A percentile compares a stretch with the other conserved stretches of the same genome.
These are phyloP conservation scores for Tachystola acroxantha DNA, from an alignment of 2,888 invertebrate species.

Conservation along the genomic window DNA sequence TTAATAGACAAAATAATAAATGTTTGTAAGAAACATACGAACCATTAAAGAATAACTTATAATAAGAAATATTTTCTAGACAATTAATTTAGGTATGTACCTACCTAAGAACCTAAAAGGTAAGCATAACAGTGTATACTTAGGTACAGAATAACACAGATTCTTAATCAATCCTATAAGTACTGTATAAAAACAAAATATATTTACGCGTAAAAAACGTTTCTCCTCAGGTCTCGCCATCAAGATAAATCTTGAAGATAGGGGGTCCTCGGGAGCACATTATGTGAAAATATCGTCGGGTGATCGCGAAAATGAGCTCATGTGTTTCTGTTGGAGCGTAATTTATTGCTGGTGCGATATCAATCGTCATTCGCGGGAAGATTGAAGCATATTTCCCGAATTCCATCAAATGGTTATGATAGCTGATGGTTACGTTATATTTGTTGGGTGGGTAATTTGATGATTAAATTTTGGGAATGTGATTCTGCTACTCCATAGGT, in stretches of 20 bases:
- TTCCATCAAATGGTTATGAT: background rate
- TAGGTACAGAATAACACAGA: too few species aligned
- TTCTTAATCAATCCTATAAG: background rate
- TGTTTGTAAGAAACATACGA: too few species aligned
- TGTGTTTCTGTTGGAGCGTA: conserved; percentile 37
- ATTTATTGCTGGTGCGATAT: conserved; percentile 33
- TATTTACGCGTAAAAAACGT: conserved; percentile 3
- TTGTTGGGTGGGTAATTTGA: too few species aligned
- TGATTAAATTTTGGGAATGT: too few species aligned
- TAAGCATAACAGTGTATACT: too few species aligned
- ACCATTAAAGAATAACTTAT: too few species aligned
- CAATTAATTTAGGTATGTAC: too few species aligned
- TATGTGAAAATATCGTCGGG: conserved; percentile 51
- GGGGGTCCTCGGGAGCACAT: conserved; percentile 45
- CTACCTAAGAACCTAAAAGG: too few species aligned
- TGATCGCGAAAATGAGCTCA: conserved; percentile 51
- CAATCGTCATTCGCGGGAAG: conserved; percentile 34
- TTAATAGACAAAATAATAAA: too few species aligned
- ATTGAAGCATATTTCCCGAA: conserved; percentile 18
- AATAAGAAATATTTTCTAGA: too few species aligned
- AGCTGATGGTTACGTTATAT: too few species aligned
- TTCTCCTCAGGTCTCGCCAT: conserved; percentile 34
- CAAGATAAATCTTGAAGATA: conserved; percentile 58
- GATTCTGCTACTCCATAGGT: too few species aligned
- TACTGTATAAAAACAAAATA: conserved; percentile 1